phyloP scores from a whole-genome alignment of 2,113 vertebrate species.

The Naja naja region DNA sequence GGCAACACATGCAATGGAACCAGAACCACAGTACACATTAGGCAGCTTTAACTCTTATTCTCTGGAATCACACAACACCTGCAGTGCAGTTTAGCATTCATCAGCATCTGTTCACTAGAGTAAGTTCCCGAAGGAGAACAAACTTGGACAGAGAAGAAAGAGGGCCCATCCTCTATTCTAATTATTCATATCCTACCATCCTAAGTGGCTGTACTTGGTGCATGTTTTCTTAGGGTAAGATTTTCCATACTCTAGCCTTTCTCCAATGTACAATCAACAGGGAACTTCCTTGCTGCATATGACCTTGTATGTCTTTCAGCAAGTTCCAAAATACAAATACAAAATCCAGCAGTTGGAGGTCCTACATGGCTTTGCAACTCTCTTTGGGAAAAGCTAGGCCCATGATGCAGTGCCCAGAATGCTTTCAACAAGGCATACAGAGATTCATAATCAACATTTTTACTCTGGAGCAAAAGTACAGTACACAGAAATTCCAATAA shows the following conservation, averaged over 20 bases:
- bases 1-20: conserved; percentile 15
- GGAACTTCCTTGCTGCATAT: background rate
- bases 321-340: conserved; percentile 29
- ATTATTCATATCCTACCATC: conserved; percentile 31
- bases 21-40: conserved; percentile 3
- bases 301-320: conserved; percentile 27
- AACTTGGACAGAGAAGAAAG: conserved; percentile 15
- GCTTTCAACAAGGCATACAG: background rate
- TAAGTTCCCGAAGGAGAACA: conserved; percentile 16
- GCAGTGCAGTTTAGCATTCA: conserved; percentile 36
- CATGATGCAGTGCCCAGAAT: background rate
- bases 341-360: background rate
- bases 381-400: conserved; percentile 8
- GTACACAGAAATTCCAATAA: background rate
- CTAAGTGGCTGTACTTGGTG: conserved; percentile 9
- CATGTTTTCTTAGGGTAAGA: conserved; percentile 15
- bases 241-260: conserved; percentile 1
- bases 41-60: background rate
- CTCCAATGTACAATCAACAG: background rate
- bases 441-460: conserved; percentile 24
- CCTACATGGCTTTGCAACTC: background rate
- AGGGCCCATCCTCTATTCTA: background rate
- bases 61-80: conserved; percentile 11
- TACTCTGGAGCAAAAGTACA: conserved; percentile 4
- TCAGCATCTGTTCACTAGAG: background rate